Evolutionary conservation across 2,888 invertebrate genomes (phyloP), one percentile per base, ranked within the genome.

Genomic region (Thecophora atra): DNA sequence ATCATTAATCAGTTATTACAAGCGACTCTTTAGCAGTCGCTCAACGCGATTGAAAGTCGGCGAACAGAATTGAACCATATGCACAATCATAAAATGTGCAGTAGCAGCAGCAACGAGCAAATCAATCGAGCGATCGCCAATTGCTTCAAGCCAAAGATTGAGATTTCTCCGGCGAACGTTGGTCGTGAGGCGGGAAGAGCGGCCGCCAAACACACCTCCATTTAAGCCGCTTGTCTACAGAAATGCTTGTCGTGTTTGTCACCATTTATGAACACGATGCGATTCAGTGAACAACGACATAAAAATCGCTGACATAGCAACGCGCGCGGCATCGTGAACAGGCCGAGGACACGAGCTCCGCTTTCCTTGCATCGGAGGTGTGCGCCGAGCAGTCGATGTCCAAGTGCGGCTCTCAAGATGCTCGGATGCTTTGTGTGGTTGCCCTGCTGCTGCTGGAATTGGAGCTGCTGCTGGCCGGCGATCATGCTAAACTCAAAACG

Each of bases 201-300:
- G 37, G 42, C 11, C 8, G 44, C 44, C 44, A 44, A 63, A 24
- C 63, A 63, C 63, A 63, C 21, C 64, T 47, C 64, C 64, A 26
- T 47, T 64, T 64, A 67, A 37, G 54, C 56, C 30, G 54, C 60
- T 69, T 77, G 77, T 76, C 68, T 75, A 77, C 76, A 77, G 70
- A 75, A 77, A 77, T 77, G 77, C 76, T 75, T 76, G 72, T 72
- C 67, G 56, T 67, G 67, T 67, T 67, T 76, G 77, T 77, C 77
- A 77, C 77, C 77, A 74, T 76, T 77, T 77, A 77, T 77, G 77
- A 77, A 76, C 76, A 72, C 71, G 66, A 65, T 70, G 52, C 64
- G 64, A 70, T 52, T 26, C 64, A 64, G 44, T 47, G 21, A 64
- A 64, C 64, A 64, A 44, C 67, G 24, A 64, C 67, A 67, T 67